Percentiles rank a stretch among this genome's conserved stretches.
These are phyloP conservation scores for Chrysocyon brachyurus DNA, from an alignment of 2,797 vertebrate genomes.

Conservation along the genomic window DNA sequence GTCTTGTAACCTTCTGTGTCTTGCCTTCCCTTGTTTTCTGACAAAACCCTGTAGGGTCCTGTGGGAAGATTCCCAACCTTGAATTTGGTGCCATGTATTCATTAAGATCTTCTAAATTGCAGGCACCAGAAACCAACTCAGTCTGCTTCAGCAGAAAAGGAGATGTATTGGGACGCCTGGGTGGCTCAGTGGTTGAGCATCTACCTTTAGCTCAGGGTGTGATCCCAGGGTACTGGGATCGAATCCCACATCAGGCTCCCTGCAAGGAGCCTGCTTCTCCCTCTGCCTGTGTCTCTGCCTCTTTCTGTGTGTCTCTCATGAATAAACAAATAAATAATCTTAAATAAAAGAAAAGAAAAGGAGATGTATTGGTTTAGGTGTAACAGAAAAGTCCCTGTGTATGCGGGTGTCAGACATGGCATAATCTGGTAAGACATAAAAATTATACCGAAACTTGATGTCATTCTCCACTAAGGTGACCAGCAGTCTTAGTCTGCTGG, in stretches of 20 bases:
- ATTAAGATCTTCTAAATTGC: neutral
- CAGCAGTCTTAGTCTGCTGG: neutral
- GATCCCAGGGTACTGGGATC: too few relatives aligned
- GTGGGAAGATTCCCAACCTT: neutral
- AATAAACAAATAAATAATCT: too few relatives aligned
- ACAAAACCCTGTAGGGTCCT: neutral
- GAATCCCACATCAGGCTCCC: too few relatives aligned
- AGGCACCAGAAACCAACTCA: neutral
- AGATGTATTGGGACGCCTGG: neutral
- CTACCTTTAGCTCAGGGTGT: too few relatives aligned
- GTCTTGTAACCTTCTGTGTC: neutral
- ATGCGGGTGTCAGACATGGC: neutral
- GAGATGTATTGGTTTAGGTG: neutral
- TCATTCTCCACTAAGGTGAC: neutral
- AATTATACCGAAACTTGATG: neutral
- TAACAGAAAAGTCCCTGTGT: neutral
- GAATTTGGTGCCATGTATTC: neutral
- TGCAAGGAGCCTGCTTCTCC: too few relatives aligned
- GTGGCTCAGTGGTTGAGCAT: too few relatives aligned
- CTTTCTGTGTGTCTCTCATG: too few relatives aligned
- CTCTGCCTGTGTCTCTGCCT: too few relatives aligned
- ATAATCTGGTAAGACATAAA: neutral
- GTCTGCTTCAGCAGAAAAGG: neutral
- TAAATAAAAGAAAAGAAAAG: too few relatives aligned
- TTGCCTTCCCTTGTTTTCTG: neutral